Evolutionary conservation across 2,113 vertebrate species (phyloP), one percentile per base, ranked within the genome.

Genomic region (Proteles cristata): DNA sequence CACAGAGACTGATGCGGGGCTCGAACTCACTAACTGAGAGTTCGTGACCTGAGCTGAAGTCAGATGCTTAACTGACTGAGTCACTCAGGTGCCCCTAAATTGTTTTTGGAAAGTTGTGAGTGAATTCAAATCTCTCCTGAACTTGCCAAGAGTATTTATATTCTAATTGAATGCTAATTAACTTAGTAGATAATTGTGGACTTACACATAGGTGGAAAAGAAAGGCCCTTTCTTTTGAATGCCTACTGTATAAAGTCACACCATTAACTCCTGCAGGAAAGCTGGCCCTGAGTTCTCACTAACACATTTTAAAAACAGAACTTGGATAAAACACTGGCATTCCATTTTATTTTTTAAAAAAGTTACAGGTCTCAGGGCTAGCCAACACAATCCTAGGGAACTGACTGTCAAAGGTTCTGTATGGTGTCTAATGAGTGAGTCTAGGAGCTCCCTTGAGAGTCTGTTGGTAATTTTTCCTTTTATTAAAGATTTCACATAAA

Each of bases 401-500:
- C 1, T 76, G 76, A 76, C 28, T 71, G 26, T 83, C 69, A 55
- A 76, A 87, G 25, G 43, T 58, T 45, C 12, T 11, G 0, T 43
- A 58, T 7, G 9, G 45, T 76, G 12, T 76, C 55, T 73, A 74
- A 39, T 21, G 23, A 31, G 53, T 4, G 89, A 61, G 65, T 89
- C 39, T 17, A 55, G 53, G 25, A 80, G 19, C 31, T 77, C 35
- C 35, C n/a, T 63, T 61, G 1, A 61, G 88, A 92, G 35, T 82
- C 28, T 88, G 33, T 76, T 61, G 23, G 63, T 88, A 93, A 92
- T 92, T 11, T 73, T 45, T 96, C n/a, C 33, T 91, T 73, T 45
- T 94, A 86, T 79, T 93, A 89, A 84, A 92, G 63, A 93, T 83
- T 77, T 97, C 50, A 85, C 85, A 86, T 81, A 93, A 92, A 86